Percentiles rank a stretch among this genome's conserved stretches.
Evolutionary conservation across 1,140 invertebrate genomes (phyloP).

Genomic region (Octopus sinensis): DNA sequence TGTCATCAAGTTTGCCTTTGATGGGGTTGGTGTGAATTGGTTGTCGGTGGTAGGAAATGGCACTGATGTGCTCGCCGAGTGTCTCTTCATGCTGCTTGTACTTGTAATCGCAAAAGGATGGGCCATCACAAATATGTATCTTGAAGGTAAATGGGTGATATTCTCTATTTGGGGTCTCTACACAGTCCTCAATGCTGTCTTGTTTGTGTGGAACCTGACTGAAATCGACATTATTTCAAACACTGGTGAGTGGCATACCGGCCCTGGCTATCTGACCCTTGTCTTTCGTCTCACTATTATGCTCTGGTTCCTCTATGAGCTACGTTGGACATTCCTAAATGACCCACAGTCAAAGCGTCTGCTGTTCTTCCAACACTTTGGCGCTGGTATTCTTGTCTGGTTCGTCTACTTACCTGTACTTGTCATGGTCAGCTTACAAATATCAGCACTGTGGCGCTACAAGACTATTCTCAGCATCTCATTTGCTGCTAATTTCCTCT

Average conservation of each 20-base stretch:
- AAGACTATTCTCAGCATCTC: constrained; percentile 91
- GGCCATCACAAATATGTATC: constrained; percentile 86
- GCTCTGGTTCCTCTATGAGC: constrained; percentile 90
- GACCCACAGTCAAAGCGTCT: constrained; percentile 66
- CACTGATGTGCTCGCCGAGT: constrained; percentile 86
- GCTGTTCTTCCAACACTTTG: constrained; percentile 92
- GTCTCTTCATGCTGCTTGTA: constrained; percentile 90
- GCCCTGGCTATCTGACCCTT: constrained; percentile 90
- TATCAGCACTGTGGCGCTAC: constrained; percentile 91
- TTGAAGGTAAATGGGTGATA: constrained; percentile 80
- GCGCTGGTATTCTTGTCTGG: constrained; percentile 95
- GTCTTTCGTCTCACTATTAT: constrained; percentile 83
- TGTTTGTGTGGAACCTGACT: constrained; percentile 94
- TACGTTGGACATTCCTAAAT: constrained; percentile 62
- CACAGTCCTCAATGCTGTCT: constrained; percentile 81
- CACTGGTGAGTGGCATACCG: constrained; percentile 94
- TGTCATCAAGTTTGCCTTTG: constrained; percentile 81
- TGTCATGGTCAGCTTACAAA: constrained; percentile 86
- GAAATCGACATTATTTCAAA: constrained; percentile 94
- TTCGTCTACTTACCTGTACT: constrained; percentile 94
- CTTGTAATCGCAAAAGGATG: constrained; percentile 92
- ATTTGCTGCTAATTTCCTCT: constrained; percentile 88
- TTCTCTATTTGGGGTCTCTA: constrained; percentile 90
- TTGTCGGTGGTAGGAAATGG: constrained; percentile 84
- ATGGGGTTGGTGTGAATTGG: constrained; percentile 79